These are phyloP conservation scores for Macroglossus sobrinus DNA, from an alignment of 2,113 vertebrate species.

Conservation along the genomic window DNA sequence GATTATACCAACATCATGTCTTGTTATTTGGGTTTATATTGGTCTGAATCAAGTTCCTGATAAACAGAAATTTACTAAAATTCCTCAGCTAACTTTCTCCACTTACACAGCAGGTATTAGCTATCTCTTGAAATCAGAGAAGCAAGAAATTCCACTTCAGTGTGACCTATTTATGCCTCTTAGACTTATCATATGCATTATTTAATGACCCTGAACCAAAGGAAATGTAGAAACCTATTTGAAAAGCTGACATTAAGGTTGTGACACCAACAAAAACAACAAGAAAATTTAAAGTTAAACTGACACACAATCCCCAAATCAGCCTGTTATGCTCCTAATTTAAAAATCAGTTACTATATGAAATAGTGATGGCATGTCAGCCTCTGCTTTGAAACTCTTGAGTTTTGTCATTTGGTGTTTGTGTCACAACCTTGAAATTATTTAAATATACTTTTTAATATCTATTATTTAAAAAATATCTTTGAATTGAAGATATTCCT, in stretches of 20 bases:
- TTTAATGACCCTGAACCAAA: constrained; percentile 70
- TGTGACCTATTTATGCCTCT: constrained; percentile 69
- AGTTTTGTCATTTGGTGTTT: constrained; percentile 84
- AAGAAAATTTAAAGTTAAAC: constrained; percentile 78
- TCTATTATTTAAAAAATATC: constrained; percentile 86
- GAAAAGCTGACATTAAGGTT: constrained; percentile 79
- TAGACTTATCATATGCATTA: constrained; percentile 63
- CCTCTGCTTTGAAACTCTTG: constrained; percentile 79
- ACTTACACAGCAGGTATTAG: neutral
- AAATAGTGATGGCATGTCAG: constrained; percentile 80
- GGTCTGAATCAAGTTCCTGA: constrained; percentile 25
- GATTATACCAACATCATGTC: neutral
- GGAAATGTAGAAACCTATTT: constrained; percentile 65
- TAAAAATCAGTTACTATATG: constrained; percentile 74
- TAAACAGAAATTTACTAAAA: constrained; percentile 41
- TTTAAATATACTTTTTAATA: constrained; percentile 86
- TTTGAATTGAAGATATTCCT: constrained; percentile 77
- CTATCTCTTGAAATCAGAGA: constrained; percentile 6
- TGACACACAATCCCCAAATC: constrained; percentile 81
- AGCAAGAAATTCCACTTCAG: constrained; percentile 34
- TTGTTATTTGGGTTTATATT: constrained; percentile 16
- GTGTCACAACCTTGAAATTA: constrained; percentile 86
- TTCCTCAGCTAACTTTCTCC: neutral
- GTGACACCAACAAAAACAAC: constrained; percentile 77
- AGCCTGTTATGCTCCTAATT: constrained; percentile 68